Percentiles rank a stretch among this genome's conserved stretches.
Evolutionary conservation across 2,113 vertebrate genomes (phyloP).

Genomic region (Herpetotheres cachinnans): DNA sequence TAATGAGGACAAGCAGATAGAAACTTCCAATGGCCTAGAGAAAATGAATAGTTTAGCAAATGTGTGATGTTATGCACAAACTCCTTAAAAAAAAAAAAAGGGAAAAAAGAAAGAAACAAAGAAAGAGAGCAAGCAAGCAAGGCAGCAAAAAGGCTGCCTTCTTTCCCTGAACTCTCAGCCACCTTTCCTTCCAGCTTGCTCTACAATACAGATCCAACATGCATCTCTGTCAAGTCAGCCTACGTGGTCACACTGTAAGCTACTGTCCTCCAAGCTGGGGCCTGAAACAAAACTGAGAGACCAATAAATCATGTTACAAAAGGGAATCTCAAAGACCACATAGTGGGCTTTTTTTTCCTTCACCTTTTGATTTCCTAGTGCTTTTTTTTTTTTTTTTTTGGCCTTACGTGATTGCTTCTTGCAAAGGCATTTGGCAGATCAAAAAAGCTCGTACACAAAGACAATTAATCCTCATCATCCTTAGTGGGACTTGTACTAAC

Average conservation of each 20-base stretch:
- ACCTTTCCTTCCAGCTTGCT: neutral
- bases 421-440: neutral
- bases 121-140: neutral
- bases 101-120: neutral
- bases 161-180: neutral
- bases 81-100: neutral
- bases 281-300: slow-evolving; percentile 9
- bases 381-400: neutral
- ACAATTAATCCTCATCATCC: slow-evolving; percentile 5
- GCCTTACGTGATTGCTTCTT: neutral
- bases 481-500: neutral
- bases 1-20: neutral
- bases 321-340: neutral
- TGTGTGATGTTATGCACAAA: fast-evolving
- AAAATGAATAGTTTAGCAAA: neutral
- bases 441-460: neutral
- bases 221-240: slow-evolving; percentile 27
- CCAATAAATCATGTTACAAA: slow-evolving; percentile 47
- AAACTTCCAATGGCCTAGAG: neutral
- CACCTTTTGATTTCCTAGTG: neutral
- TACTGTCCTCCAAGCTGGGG: neutral
- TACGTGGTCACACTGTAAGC: neutral
- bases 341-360: neutral
- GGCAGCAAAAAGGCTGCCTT: neutral
- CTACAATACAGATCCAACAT: neutral